A percentile compares a stretch with the other conserved stretches of the same genome.
phyloP scores from a whole-genome alignment of 2,113 vertebrate genomes.

The Callorhinus ursinus region DNA sequence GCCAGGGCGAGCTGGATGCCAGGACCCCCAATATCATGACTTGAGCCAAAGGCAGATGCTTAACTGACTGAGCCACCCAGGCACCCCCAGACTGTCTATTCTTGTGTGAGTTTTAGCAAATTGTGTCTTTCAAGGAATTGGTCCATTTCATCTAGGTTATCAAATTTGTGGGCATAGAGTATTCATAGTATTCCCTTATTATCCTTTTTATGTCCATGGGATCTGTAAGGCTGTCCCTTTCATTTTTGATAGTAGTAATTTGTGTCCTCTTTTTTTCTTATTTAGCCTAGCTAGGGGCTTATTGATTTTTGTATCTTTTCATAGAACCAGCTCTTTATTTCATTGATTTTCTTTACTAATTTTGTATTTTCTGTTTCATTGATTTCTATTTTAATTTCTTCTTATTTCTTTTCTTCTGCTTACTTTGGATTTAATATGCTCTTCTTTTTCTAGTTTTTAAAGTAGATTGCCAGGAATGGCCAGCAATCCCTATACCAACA shows the following conservation, averaged over 20 bases:
- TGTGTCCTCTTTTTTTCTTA: neutral
- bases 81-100: neutral
- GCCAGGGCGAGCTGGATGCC: neutral
- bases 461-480: too few relatives aligned
- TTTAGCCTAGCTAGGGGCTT: neutral
- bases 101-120: neutral
- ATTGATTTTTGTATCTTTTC: neutral
- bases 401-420: neutral
- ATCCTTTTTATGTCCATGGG: neutral
- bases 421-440: neutral
- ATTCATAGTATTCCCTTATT: neutral
- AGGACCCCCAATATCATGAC: neutral
- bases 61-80: neutral
- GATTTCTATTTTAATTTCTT: neutral
- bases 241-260: neutral
- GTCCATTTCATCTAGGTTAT: neutral
- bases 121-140: neutral
- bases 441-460: neutral
- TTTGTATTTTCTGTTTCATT: neutral
- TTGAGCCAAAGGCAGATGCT: neutral
- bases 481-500: too few relatives aligned
- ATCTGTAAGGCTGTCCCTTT: neutral
- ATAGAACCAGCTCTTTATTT: neutral
- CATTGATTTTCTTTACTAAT: neutral
- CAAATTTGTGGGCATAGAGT: neutral